Base-by-base conservation (phyloP, 1,140 invertebrate species). In the Drosophila sturtevanti region DNA sequence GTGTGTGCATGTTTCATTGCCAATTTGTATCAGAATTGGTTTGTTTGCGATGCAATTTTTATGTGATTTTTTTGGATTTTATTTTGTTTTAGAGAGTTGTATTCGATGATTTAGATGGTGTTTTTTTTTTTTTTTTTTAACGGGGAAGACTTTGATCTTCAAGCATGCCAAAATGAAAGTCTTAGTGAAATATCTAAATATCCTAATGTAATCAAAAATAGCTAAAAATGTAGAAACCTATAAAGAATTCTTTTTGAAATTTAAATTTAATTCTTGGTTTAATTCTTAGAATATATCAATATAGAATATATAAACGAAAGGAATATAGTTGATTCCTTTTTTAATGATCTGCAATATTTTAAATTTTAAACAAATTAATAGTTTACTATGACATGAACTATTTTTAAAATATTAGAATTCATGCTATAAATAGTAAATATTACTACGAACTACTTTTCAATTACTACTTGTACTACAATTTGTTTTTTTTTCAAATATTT, bases 1-100 rank as follows among this genome's bases (percentile, higher is more conserved):
- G 21, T 72, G 64, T 68, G 65, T 58, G 56, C 71, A 63, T 73
- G 68, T 75, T 82, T 72, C 67, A 76, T 72, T 70, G 79, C 82
- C 76, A 89, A 84, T 76, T 68, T 67, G 66, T 81, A 58, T 75
- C 59, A 60, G 56, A 27, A 81, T 89, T 75, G 84, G 80, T 72
- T 76, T 67, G 3, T 58, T 65, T 59, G 24, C 41, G 60, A 51
- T 61, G 27, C 55, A 18, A 34, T 38, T 59, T 34, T 51, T 24
- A 51, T 74, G 55, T 60, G 56, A 56, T 68, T 27, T 24, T 41
- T 27, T 24, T 60, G 2, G 27, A n/a, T 59, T 62, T 11, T 41
- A 56, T 56, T 60, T 72, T 22, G 12, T 4, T 35, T 48, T 48
- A 21, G 18, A 16, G 41, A 56, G 54, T 56, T 56, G 61, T 31